Evolutionary conservation across 2,113 vertebrate species (phyloP).

Genomic region (Mobula hypostoma): DNA sequence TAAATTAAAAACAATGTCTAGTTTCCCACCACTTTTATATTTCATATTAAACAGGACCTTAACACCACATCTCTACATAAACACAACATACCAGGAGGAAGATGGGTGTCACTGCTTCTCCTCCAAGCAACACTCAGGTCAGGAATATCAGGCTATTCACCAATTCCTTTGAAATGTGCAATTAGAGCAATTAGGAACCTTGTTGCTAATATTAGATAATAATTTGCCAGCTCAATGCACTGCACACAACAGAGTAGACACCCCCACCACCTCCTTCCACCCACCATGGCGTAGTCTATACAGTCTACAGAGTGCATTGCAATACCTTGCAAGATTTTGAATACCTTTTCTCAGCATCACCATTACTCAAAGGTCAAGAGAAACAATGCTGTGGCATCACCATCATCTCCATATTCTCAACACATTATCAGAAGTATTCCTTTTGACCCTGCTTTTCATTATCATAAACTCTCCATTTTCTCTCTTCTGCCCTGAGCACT

Average conservation of each 20-base stretch:
- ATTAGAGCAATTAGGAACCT: not conserved
- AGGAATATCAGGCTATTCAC: not conserved
- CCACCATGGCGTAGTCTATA: no score
- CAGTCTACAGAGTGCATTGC: not conserved
- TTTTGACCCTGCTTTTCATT: not conserved
- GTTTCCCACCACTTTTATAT: not conserved
- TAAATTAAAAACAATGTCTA: not conserved
- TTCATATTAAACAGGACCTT: not conserved
- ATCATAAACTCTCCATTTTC: not conserved
- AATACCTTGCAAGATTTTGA: not conserved
- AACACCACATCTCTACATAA: not conserved
- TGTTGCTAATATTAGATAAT: not conserved
- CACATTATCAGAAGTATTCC: not conserved
- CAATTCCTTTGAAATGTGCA: not conserved
- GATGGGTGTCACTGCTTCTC: not conserved
- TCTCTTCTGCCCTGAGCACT: not conserved
- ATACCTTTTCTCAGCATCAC: not conserved
- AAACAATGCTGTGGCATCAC: not conserved
- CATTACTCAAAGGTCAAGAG: not conserved
- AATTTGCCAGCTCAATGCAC: not conserved
- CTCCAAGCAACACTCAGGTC: not conserved
- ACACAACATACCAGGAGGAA: not conserved
- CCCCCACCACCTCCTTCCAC: not conserved
- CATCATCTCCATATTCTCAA: not conserved
- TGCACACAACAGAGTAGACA: not conserved